Percentiles rank a stretch among this genome's conserved stretches.
phyloP scores from a whole-genome alignment of 1,140 invertebrate genomes.

The Melipona quadrifasciata region DNA sequence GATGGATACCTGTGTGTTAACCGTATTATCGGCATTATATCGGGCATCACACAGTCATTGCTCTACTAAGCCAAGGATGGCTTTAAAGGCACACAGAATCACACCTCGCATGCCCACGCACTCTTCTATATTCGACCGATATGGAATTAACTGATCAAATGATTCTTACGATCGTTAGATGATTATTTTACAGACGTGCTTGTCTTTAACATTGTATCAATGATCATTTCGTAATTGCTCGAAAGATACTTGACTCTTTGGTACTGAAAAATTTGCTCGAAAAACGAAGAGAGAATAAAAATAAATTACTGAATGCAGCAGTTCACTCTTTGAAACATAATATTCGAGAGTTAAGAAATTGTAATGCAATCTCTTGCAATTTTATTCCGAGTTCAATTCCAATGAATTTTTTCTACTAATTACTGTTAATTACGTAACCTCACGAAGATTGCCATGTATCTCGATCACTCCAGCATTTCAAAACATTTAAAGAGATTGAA shows the following conservation, averaged over 20 bases:
- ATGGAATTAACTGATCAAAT: not conserved
- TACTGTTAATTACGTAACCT: too few species aligned
- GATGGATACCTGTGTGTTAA: slow-evolving; percentile 21
- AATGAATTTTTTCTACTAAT: too few species aligned
- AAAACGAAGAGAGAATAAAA: not conserved
- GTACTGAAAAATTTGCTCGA: not conserved
- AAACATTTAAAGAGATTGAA: too few species aligned
- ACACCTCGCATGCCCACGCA: not conserved
- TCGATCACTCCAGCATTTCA: too few species aligned
- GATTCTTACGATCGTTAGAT: not conserved
- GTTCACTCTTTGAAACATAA: not conserved
- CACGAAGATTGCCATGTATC: too few species aligned
- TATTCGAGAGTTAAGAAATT: too few species aligned
- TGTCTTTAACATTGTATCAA: not conserved
- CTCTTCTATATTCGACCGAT: not conserved
- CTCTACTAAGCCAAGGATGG: not conserved
- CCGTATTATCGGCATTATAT: slow-evolving; percentile 46
- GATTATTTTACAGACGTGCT: not conserved
- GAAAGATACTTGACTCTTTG: not conserved
- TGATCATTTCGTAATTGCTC: not conserved
- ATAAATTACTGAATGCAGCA: not conserved
- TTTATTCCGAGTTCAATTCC: too few species aligned
- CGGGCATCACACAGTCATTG: slow-evolving; percentile 1
- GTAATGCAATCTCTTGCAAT: too few species aligned
- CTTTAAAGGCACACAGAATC: not conserved